These are phyloP conservation scores for Drosophila neonasuta DNA, from an alignment of 2,888 invertebrate genomes.

Conservation along the genomic window DNA sequence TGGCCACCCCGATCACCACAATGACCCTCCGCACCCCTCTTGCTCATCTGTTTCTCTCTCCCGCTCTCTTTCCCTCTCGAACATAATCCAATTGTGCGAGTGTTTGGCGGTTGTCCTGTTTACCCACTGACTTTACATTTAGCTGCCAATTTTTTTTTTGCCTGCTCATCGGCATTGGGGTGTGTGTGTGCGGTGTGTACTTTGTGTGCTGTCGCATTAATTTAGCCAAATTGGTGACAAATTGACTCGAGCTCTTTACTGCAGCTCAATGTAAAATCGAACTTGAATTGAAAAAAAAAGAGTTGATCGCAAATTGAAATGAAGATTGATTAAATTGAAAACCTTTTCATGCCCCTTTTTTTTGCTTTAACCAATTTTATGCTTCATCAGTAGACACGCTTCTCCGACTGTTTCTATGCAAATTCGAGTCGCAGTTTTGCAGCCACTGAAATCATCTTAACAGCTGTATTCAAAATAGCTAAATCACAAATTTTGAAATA, in stretches of 20 bases:
- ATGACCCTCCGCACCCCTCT: neutral
- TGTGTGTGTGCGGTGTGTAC: constrained; percentile 17
- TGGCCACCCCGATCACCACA: constrained; percentile 41
- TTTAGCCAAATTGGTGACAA: constrained; percentile 61
- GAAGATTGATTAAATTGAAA: neutral
- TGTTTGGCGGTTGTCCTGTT: constrained; percentile 51
- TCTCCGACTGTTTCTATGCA: too few relatives aligned
- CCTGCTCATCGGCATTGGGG: constrained; percentile 48
- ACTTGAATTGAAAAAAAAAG: neutral
- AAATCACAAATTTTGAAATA: too few relatives aligned
- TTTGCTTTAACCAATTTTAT: neutral
- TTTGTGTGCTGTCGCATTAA: constrained; percentile 61
- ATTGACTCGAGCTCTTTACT: constrained; percentile 35
- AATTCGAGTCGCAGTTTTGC: too few relatives aligned
- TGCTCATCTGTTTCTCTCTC: neutral
- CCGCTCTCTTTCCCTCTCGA: constrained; percentile 7
- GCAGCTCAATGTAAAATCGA: neutral
- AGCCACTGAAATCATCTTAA: too few relatives aligned
- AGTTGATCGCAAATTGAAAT: neutral
- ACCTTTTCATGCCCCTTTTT: neutral
- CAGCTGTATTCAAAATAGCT: too few relatives aligned
- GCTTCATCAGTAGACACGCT: neutral
- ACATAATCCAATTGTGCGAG: constrained; percentile 58
- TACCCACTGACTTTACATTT: constrained; percentile 52
- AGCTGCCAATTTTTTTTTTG: constrained; percentile 47